Conservation (phyloP, 2,888 invertebrate genomes). For the Eilema depressum region DNA sequence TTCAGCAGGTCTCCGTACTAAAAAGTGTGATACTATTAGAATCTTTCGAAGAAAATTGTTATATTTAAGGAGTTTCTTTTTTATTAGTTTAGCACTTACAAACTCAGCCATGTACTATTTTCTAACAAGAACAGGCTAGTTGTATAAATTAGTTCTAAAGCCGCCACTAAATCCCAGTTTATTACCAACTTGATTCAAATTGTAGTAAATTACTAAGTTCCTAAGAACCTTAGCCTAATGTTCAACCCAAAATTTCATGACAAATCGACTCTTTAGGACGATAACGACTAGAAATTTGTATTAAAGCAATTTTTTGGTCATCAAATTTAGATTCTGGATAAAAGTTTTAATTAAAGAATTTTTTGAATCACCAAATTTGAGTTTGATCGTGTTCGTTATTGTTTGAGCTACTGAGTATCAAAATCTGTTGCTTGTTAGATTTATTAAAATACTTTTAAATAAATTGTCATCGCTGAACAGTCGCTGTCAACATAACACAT, state of each 20-base stretch:
- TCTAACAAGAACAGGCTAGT: background rate
- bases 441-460: background rate
- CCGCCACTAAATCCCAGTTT: background rate
- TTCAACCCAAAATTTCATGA: background rate
- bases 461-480: background rate
- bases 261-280: background rate
- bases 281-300: background rate
- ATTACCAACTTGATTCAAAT: constrained; percentile 3
- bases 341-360: constrained; percentile 8
- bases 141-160: background rate
- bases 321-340: constrained; percentile 1
- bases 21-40: background rate
- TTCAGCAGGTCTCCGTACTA: no score
- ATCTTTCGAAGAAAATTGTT: no score
- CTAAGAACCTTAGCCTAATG: background rate
- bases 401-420: background rate
- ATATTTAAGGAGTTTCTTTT: background rate
- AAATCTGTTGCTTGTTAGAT: background rate
- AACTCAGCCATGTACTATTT: background rate
- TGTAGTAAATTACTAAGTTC: constrained; percentile 7
- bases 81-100: background rate
- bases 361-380: background rate
- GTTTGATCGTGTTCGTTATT: background rate
- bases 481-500: no score
- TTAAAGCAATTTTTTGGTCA: background rate